Percentiles rank a stretch among this genome's conserved stretches.
phyloP scores from a whole-genome alignment of 2,888 invertebrate species.

The Hydriomena furcata region DNA sequence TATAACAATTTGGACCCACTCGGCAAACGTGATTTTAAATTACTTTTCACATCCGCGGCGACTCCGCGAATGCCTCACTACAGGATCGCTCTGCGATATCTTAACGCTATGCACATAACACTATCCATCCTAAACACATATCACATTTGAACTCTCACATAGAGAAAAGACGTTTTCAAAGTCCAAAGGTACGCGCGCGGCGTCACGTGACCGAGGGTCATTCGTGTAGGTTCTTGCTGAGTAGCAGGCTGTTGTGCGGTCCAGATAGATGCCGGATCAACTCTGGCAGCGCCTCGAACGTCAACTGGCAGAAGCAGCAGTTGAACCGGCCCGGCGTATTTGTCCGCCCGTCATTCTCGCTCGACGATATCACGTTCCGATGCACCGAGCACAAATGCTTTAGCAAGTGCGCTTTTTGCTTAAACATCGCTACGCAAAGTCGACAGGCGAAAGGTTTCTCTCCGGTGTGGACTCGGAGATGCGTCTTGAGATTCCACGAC shows the following conservation, averaged over 20 bases:
- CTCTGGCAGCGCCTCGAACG: slow-evolving; percentile 93
- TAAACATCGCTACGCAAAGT: slow-evolving; percentile 95
- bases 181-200: slow-evolving; percentile 68
- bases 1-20: slow-evolving; percentile 81
- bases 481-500: slow-evolving; percentile 96
- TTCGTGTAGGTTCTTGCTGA: slow-evolving; percentile 94
- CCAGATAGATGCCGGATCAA: slow-evolving; percentile 93
- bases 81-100: slow-evolving; percentile 80
- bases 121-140: slow-evolving; percentile 79
- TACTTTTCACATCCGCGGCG: slow-evolving; percentile 65
- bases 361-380: slow-evolving; percentile 93
- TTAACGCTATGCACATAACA: slow-evolving; percentile 70
- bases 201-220: slow-evolving; percentile 75
- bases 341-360: slow-evolving; percentile 87
- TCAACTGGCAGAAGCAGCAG: slow-evolving; percentile 94
- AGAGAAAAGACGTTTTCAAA: slow-evolving; percentile 70
- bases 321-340: slow-evolving; percentile 88
- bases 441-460: slow-evolving; percentile 95
- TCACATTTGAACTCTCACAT: slow-evolving; percentile 78
- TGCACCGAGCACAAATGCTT: slow-evolving; percentile 95
- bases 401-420: slow-evolving; percentile 93
- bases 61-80: slow-evolving; percentile 65
- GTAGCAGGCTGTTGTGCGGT: slow-evolving; percentile 93
- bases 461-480: slow-evolving; percentile 93
- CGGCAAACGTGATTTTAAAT: slow-evolving; percentile 75